Evolutionary conservation across 1,140 invertebrate genomes (phyloP).

Genomic region (Muscidifurax raptorellus): DNA sequence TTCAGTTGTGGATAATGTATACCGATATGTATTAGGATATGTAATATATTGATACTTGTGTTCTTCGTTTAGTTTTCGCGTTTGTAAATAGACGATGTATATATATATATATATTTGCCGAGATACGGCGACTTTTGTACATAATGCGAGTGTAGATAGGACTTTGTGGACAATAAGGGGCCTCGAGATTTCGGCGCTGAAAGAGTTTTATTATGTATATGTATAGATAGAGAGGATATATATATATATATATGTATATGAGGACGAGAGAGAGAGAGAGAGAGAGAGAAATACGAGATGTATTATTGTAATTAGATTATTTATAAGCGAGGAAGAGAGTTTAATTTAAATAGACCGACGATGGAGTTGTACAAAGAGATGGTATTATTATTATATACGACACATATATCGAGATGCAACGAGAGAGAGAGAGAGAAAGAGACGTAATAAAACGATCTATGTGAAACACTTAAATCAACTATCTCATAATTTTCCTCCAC

Average conservation of each 20-base stretch:
- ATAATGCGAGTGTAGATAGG: slow-evolving; percentile 51
- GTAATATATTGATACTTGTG: neutral
- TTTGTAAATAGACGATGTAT: slow-evolving; percentile 54
- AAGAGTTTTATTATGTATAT: neutral
- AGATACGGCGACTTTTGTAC: slow-evolving; percentile 54
- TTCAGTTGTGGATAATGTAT: neutral
- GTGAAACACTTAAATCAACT: slow-evolving; percentile 55
- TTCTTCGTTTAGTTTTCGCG: neutral
- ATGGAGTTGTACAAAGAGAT: slow-evolving; percentile 63
- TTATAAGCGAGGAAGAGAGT: slow-evolving; percentile 69
- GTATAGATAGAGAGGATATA: slow-evolving; percentile 34
- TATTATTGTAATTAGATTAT: slow-evolving; percentile 63
- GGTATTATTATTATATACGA: slow-evolving; percentile 60
- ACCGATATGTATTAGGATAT: neutral
- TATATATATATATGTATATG: slow-evolving; percentile 29
- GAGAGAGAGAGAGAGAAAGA: slow-evolving; percentile 45
- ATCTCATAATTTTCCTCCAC: slow-evolving; percentile 32
- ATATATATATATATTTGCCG: slow-evolving; percentile 48
- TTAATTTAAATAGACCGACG: slow-evolving; percentile 62
- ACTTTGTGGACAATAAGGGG: slow-evolving; percentile 65
- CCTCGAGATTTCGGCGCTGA: slow-evolving; percentile 22
- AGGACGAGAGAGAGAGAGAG: slow-evolving; percentile 55
- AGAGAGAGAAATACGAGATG: slow-evolving; percentile 44
- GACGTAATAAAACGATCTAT: slow-evolving; percentile 63
- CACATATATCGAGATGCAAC: slow-evolving; percentile 47